Percentiles rank a stretch among this genome's conserved stretches.
phyloP scores from a whole-genome alignment of 1,140 invertebrate genomes.

The Euura saliciscinereae region DNA sequence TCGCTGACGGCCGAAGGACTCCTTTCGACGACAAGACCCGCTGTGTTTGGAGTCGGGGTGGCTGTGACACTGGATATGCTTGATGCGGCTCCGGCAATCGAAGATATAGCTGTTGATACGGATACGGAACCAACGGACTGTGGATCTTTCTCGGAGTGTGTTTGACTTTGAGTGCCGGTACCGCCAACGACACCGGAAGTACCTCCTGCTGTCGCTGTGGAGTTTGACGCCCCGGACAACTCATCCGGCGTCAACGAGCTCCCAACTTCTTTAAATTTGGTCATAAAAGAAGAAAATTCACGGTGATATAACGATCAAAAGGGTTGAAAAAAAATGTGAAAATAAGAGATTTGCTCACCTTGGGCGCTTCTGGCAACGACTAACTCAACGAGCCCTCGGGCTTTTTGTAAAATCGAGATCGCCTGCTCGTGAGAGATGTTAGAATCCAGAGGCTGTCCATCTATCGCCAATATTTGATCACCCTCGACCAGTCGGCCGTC shows the following conservation, averaged over 20 bases:
- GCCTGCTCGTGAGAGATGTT: conserved; percentile 88
- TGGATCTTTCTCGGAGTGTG: conserved; percentile 17
- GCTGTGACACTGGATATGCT: conserved; percentile 16
- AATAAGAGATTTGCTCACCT: conserved; percentile 41
- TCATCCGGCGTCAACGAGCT: conserved; percentile 55
- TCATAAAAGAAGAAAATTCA: neutral
- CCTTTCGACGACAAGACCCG: conserved; percentile 60
- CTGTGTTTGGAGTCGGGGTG: conserved; percentile 35
- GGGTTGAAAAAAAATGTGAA: neutral
- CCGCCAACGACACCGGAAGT: conserved; percentile 34
- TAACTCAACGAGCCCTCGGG: conserved; percentile 75
- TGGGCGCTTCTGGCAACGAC: conserved; percentile 70
- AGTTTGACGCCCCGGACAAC: conserved; percentile 52
- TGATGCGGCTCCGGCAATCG: conserved; percentile 31
- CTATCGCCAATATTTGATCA: conserved; percentile 89
- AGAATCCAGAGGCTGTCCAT: conserved; percentile 82
- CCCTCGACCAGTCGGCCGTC: conserved; percentile 79
- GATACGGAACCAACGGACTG: conserved; percentile 32
- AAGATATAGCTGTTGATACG: conserved; percentile 35
- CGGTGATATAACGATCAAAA: neutral
- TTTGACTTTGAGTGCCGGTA: neutral
- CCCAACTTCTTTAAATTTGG: conserved; percentile 46
- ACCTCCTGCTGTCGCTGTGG: conserved; percentile 49
- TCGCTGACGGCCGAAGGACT: conserved; percentile 75
- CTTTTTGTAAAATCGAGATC: conserved; percentile 81